phyloP scores from a whole-genome alignment of 2,797 vertebrate genomes.

The Cephalopachus bancanus region DNA sequence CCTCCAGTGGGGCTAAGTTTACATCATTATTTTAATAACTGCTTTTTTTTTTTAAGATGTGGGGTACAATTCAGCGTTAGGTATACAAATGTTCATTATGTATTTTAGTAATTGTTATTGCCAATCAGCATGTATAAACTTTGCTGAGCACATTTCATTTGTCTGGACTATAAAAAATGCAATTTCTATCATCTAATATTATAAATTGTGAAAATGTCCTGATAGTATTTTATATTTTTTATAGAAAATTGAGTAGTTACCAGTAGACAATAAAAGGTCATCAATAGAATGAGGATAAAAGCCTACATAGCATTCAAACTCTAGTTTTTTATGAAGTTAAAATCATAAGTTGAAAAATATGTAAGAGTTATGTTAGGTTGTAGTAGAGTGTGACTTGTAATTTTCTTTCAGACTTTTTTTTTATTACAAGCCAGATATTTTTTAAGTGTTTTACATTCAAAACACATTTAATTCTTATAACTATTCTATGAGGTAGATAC shows the following conservation, averaged over 20 bases:
- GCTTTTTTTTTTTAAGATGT: too few species aligned
- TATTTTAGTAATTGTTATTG: slow-evolving; percentile 43
- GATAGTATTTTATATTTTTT: slow-evolving; percentile 39
- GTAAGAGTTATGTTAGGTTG: not conserved
- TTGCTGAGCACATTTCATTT: slow-evolving; percentile 40
- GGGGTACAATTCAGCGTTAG: too few species aligned
- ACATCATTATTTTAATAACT: not conserved
- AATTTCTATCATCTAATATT: not conserved
- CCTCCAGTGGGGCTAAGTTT: not conserved
- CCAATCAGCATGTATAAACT: not conserved
- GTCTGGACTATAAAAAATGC: not conserved
- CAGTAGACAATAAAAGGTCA: not conserved
- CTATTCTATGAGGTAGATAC: too few species aligned
- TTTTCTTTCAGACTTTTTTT: not conserved
- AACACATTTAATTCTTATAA: too few species aligned
- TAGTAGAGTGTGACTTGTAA: not conserved
- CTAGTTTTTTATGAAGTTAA: slow-evolving; percentile 6
- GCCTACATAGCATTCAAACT: not conserved
- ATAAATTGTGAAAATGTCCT: slow-evolving; percentile 1
- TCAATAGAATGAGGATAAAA: not conserved
- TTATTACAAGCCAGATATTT: not conserved
- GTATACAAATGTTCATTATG: not conserved
- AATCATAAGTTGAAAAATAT: not conserved
- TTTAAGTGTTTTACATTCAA: too few species aligned
- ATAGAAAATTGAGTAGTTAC: not conserved